Conservation (phyloP, 2,888 invertebrate genomes). For the Polylopha cassiicola region DNA sequence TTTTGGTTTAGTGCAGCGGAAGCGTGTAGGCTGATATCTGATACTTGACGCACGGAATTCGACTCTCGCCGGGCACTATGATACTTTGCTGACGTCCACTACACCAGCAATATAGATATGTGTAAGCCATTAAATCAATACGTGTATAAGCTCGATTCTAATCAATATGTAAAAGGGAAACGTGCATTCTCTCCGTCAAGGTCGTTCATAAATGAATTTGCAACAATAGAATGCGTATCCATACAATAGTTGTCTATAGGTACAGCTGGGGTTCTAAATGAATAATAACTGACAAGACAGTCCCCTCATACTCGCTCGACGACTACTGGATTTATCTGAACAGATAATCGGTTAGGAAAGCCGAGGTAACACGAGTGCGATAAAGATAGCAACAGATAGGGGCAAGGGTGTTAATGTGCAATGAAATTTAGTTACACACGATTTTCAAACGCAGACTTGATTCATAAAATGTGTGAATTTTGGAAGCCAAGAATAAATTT, state of each 20-base stretch:
- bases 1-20: slow-evolving; percentile 15
- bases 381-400: slow-evolving; percentile 34
- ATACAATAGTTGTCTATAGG: slow-evolving; percentile 13
- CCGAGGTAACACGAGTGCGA: slow-evolving; percentile 33
- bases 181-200: slow-evolving; percentile 16
- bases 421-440: slow-evolving; percentile 7
- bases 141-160: slow-evolving; percentile 7
- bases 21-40: slow-evolving; percentile 18
- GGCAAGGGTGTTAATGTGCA: slow-evolving; percentile 15
- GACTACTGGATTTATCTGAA: slow-evolving; percentile 52
- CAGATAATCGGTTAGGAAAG: slow-evolving; percentile 53
- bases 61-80: slow-evolving; percentile 12
- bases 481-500: slow-evolving; percentile 47
- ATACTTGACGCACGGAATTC: slow-evolving; percentile 14
- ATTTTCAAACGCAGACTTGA: slow-evolving; percentile 10
- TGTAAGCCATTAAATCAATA: not conserved
- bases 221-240: slow-evolving; percentile 13
- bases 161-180: slow-evolving; percentile 15
- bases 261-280: slow-evolving; percentile 40
- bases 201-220: slow-evolving; percentile 16
- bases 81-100: slow-evolving; percentile 11
- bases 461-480: slow-evolving; percentile 20
- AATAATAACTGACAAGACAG: slow-evolving; percentile 48
- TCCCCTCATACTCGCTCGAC: slow-evolving; percentile 43
- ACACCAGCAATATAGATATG: slow-evolving; percentile 6